phyloP scores from a whole-genome alignment of 2,888 invertebrate genomes.

The Hydrotaea cyrtoneurina region DNA sequence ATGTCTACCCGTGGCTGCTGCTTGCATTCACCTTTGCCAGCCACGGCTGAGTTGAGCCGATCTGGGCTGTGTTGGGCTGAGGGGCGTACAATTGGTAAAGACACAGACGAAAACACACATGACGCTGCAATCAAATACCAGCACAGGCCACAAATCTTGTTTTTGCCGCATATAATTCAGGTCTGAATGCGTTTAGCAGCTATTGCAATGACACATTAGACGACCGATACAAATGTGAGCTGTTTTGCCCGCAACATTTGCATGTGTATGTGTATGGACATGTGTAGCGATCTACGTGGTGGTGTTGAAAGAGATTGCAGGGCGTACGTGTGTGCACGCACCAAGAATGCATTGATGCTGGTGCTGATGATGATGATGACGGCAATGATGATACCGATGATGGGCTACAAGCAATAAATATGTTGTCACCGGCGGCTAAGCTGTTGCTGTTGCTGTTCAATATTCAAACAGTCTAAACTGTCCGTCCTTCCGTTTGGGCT shows the following conservation, averaged over 20 bases:
- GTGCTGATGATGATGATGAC: slow-evolving; percentile 3
- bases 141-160: slow-evolving; percentile 8
- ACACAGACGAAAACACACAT: slow-evolving; percentile 10
- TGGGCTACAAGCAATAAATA: slow-evolving; percentile 63
- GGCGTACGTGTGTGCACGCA: background rate
- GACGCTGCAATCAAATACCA: background rate
- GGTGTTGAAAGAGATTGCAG: background rate
- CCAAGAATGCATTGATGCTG: slow-evolving; percentile 8
- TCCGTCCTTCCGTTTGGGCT: background rate
- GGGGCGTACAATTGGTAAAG: background rate
- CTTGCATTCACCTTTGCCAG: background rate
- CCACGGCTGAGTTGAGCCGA: background rate
- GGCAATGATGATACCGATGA: background rate
- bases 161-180: slow-evolving; percentile 20
- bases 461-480: slow-evolving; percentile 5
- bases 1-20: slow-evolving; percentile 9
- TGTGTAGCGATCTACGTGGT: background rate
- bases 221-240: slow-evolving; percentile 56
- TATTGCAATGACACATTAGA: slow-evolving; percentile 23
- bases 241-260: slow-evolving; percentile 57
- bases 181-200: slow-evolving; percentile 28
- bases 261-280: background rate
- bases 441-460: slow-evolving; percentile 2
- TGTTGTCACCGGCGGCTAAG: slow-evolving; percentile 51
- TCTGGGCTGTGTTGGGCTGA: background rate